Evolutionary conservation across 2,888 invertebrate genomes (phyloP), one percentile per base, ranked within the genome.

Genomic region (Leptinotarsa rubiginosa): DNA sequence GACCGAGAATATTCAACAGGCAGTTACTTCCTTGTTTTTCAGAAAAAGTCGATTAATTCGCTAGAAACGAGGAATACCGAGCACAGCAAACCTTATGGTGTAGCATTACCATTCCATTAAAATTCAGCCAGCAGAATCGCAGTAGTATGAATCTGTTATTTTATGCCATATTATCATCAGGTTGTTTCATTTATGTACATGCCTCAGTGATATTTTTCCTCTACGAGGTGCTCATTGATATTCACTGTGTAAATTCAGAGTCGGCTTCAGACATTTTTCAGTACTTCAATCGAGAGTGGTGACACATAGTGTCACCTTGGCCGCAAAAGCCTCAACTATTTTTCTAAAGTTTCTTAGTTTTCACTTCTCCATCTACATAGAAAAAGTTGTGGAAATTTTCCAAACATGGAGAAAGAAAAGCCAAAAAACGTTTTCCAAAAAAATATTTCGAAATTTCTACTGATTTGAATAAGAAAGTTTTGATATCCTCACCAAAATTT

Each of bases 161-260:
- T 73, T 72, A 74, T 75, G 70, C 76, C 75, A 72, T 72, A 76
- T 76, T 75, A 76, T 78, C 74, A 73, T 74, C 76, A 72, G 73
- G 75, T 78, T 71, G 72, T 77, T 77, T 73, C 78, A 75, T 78
- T 78, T 76, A 76, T 78, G 78, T 78, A 78, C 75, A 74, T 74
- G 73, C 69, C 75, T 72, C 76, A 73, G 74, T 72, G 72, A 75
- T 78, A 74, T 75, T 78, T 78, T 78, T 75, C 75, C 72, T 73
- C 64, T 65, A 66, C 72, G 62, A 77, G 74, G 74, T 73, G 79
- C 75, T 78, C 78, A 68, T 77, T 79, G 77, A 78, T 79, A 77
- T 77, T 78, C 78, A 76, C 78, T 78, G 70, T 75, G 77, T 75
- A 74, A 70, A 56, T 20, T 15, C 56, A 56, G 56, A 22, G 56